Percentiles rank a stretch among this genome's conserved stretches.
phyloP scores from a whole-genome alignment of 2,888 invertebrate genomes.

The Drosophila tripunctata region DNA sequence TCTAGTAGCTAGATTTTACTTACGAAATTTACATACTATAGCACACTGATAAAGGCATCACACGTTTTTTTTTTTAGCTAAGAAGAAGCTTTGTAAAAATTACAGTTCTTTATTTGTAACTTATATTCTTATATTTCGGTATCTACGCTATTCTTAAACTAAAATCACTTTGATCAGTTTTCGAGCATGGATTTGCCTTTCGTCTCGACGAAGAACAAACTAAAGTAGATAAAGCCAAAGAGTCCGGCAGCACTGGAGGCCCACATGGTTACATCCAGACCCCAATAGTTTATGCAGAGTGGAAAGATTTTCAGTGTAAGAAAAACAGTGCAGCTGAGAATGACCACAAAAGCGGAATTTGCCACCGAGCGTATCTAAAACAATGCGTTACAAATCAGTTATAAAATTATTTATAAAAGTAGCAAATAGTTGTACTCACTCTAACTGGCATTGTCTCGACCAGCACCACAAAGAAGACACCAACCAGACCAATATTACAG shows the following conservation, averaged over 20 bases:
- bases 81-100: too few species aligned
- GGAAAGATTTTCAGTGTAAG: conserved; percentile 70
- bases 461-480: conserved; percentile 72
- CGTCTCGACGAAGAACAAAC: conserved; percentile 72
- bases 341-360: conserved; percentile 55
- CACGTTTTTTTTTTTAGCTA: too few species aligned
- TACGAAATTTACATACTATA: neutral
- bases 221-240: conserved; percentile 63
- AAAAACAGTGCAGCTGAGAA: conserved; percentile 64
- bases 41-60: neutral
- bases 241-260: conserved; percentile 57
- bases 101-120: neutral
- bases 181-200: conserved; percentile 73
- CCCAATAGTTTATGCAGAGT: conserved; percentile 56
- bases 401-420: neutral
- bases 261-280: conserved; percentile 73
- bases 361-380: conserved; percentile 73
- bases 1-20: neutral
- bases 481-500: conserved; percentile 72
- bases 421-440: conserved; percentile 47
- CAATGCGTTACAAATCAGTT: neutral
- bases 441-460: conserved; percentile 77
- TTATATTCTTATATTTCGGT: neutral
- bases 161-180: conserved; percentile 20
- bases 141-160: neutral